Base-by-base conservation (phyloP, 2,888 invertebrate genomes). In the Drosophila mercatorum region DNA sequence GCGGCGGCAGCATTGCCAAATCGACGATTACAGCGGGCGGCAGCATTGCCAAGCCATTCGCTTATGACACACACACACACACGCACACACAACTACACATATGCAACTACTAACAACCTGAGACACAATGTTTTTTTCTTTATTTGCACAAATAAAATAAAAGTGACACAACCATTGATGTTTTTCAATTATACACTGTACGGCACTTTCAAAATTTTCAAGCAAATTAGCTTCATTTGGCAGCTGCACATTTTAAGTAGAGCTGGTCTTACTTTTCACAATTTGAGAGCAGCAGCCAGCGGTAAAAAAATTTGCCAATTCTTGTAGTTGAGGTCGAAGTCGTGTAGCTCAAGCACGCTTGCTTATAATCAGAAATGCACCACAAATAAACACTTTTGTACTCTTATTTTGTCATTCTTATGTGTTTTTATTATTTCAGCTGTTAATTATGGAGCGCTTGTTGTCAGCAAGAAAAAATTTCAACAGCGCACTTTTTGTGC, bases 1-100 rank as follows among this genome's bases (percentile, higher is more conserved):
- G 63, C 64, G 59, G 63, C 64, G 56, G 59, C 78, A 76, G 88
- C 83, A 83, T 84, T 83, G 83, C 87, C 83, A 83, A 83, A 81
- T 87, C 80, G 70, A 87, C 84, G 79, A 62, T 55, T 75, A 65
- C 80, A 79, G 65, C 69, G 64, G 76, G 68, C 67, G 65, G 77
- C 77, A 80, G 80, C 78, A 80, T 80, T 79, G 79, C 81, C 78
- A 79, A 77, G 80, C 69, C 55, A 68, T 70, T 65, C 60, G 57
- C 65, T 66, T 36, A 55, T 51, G 58, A 68, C 67, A 68, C 67
- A 75, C 67, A 69, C 56, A 17, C 22, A 22, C 22, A 22, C 22
- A 22, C 22, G 34, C 46, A 56, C 47, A 53, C 55, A 69, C 57
- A 49, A 11, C 11, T 56, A 68, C 62, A 61, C 64, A 72, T 17